Evolutionary conservation across 2,888 invertebrate genomes (phyloP).

Genomic region (Scaptomyza cyrtandrae): DNA sequence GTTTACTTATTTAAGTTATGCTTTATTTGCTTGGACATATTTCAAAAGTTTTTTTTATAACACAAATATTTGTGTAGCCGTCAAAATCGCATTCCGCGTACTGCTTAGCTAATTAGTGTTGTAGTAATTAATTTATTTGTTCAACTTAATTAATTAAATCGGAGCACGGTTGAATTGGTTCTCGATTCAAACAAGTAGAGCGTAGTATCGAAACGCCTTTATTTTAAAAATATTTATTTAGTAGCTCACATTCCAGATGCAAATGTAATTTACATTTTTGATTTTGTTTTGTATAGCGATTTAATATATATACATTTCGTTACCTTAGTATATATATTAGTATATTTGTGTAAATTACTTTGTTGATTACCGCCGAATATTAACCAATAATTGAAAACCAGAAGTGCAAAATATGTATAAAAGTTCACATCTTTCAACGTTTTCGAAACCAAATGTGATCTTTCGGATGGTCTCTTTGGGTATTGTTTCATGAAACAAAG

Average conservation of each 20-base stretch:
- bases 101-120: conserved; percentile 57
- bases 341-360: too few relatives aligned
- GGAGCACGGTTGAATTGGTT: conserved; percentile 40
- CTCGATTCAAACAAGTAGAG: conserved; percentile 35
- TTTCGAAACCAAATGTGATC: conserved; percentile 23
- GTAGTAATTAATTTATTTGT: conserved; percentile 61
- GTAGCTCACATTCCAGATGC: conserved; percentile 24
- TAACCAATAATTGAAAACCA: conserved; percentile 26
- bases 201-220: conserved; percentile 43
- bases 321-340: too few relatives aligned
- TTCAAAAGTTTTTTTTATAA: not conserved
- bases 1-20: not conserved
- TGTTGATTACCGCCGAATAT: not conserved
- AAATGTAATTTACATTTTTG: conserved; percentile 4
- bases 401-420: conserved; percentile 20
- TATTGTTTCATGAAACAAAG: conserved; percentile 42
- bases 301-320: not conserved
- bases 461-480: conserved; percentile 14
- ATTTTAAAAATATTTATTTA: conserved; percentile 24
- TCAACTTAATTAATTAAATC: conserved; percentile 60
- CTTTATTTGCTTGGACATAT: not conserved
- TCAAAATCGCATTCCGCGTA: conserved; percentile 55
- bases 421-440: conserved; percentile 23
- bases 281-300: not conserved
- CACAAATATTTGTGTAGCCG: conserved; percentile 20